Evolutionary conservation across 2,113 vertebrate genomes (phyloP), one percentile per base, ranked within the genome.

Genomic region (Anolis carolinensis): DNA sequence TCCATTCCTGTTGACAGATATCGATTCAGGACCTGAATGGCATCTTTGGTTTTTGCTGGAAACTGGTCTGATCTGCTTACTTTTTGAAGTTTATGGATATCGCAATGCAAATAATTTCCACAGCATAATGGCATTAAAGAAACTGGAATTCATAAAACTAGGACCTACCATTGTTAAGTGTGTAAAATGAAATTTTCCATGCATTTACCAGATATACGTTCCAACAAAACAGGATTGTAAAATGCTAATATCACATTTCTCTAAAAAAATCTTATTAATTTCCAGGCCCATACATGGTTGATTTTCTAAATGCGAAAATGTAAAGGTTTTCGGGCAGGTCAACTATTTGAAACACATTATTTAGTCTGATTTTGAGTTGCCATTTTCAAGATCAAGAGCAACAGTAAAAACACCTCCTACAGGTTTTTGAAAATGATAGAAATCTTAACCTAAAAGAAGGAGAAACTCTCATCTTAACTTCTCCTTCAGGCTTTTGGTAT

Each of bases 281-380:
- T 68, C 89, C 68, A 88, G 59, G 68, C 85, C 85, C 14, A n/a
- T 82, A 50, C 90, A 30, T 79, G 70, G 70, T 90, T 73, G 65
- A 77, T 23, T 85, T 84, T 82, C 86, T 71, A 86, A 92, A 89
- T 32, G 85, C 14, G n/a, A 83, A n/a, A 39, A 67, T 90, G 50
- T 50, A 74, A 77, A 8, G 10, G 32, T 62, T 83, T 62, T 10
- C 88, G 10, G 30, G 65, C 82, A 20, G 32, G 25, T 27, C 32
- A 27, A 87, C 9, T 18, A 84, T 90, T 50, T 82, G 81, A 85
- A 36, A 25, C n/a, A 13, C 2, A 20, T 82, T 0, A 44, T 87
- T 90, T 23, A 25, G 77, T 86, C 67, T n/a, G 62, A 27, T 62
- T 89, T 85, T 83, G n/a, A 72, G 2, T 79, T 90, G 63, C n/a